Conservation (phyloP, 1,140 invertebrate species). For the Eriocheir sinensis region DNA sequence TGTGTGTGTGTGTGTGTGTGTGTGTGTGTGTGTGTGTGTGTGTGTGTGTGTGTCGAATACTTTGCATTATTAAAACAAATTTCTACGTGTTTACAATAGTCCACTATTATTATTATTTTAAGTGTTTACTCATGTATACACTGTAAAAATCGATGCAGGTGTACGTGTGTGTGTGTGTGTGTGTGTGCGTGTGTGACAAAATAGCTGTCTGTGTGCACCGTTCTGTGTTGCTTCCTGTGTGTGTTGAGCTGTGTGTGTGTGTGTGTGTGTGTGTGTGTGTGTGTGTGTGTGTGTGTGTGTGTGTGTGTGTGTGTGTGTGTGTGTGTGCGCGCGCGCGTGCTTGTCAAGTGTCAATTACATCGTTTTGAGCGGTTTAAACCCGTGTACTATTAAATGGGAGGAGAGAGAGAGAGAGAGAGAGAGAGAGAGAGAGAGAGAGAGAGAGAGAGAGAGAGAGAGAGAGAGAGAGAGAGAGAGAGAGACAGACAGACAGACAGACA, state of each 20-base stretch:
- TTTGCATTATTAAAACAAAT: too few species aligned
- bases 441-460: neutral
- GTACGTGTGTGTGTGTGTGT: conserved; percentile 41
- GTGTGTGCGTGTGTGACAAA: conserved; percentile 3
- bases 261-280: conserved; percentile 46
- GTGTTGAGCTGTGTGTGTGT: neutral
- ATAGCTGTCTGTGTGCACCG: too few species aligned
- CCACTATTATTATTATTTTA: too few species aligned
- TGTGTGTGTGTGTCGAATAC: conserved; percentile 57
- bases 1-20: conserved; percentile 64
- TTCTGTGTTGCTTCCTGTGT: too few species aligned
- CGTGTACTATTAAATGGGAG: too few species aligned
- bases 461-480: neutral
- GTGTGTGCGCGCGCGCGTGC: conserved; percentile 44
- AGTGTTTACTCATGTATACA: too few species aligned
- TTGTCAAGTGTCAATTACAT: neutral
- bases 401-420: neutral
- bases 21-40: conserved; percentile 69
- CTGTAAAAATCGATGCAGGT: conserved; percentile 25
- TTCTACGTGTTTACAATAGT: too few species aligned
- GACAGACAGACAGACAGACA: neutral
- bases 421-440: neutral
- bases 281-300: conserved; percentile 45
- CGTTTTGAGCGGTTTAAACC: too few species aligned
- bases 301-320: conserved; percentile 26